phyloP scores from a whole-genome alignment of 2,113 vertebrate genomes.

The Carettochelys insculpta region DNA sequence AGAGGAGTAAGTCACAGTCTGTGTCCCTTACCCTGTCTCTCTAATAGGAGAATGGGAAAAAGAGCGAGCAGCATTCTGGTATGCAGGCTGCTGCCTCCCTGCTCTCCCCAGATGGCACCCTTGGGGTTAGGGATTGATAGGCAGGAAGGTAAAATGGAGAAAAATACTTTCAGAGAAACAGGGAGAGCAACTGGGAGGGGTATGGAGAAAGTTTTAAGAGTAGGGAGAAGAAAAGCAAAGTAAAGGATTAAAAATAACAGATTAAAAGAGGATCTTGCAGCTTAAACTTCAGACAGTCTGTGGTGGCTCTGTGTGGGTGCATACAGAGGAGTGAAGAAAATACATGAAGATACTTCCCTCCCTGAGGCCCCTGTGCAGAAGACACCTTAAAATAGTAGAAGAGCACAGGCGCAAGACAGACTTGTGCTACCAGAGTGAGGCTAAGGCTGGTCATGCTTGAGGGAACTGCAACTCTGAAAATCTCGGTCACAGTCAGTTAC shows the following conservation, averaged over 20 bases:
- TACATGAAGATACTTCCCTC: neutral
- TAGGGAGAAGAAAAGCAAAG: neutral
- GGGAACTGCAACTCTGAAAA: neutral
- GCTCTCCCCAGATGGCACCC: too few species aligned
- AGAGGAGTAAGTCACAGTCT: too few species aligned
- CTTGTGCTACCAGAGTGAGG: neutral
- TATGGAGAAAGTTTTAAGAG: neutral
- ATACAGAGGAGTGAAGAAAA: fast-evolving
- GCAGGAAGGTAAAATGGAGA: neutral
- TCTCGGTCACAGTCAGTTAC: neutral
- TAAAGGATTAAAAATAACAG: neutral
- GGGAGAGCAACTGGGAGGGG: neutral
- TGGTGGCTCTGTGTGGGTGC: neutral
- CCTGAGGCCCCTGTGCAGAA: neutral
- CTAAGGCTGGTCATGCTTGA: neutral
- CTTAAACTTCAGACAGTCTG: neutral
- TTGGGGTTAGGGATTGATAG: neutral
- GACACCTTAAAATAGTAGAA: neutral
- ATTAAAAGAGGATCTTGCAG: neutral
- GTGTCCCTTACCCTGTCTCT: too few species aligned
- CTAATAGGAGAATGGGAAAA: too few species aligned
- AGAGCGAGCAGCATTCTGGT: too few species aligned
- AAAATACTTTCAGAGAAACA: neutral
- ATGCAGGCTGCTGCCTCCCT: too few species aligned
- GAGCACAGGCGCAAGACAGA: neutral